Conservation (phyloP, 2,888 invertebrate genomes). For the Parelbella ahira region DNA sequence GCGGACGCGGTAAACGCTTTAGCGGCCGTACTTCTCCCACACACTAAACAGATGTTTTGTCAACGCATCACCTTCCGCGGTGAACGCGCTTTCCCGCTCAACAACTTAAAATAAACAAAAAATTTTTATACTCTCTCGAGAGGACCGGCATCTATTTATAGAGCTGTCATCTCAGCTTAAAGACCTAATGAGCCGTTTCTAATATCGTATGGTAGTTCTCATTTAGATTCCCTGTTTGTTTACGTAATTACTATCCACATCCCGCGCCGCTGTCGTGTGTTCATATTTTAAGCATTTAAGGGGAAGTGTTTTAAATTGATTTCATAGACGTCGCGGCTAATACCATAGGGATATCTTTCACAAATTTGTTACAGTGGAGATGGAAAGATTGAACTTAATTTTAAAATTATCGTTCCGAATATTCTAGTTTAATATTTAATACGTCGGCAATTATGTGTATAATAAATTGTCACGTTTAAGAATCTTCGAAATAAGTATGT, state of each 20-base stretch:
- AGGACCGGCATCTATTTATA: constrained; percentile 62
- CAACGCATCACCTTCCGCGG: constrained; percentile 40
- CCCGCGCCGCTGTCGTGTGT: constrained; percentile 26
- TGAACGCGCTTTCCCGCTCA: constrained; percentile 36
- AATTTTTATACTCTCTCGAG: constrained; percentile 49
- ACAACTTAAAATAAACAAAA: constrained; percentile 58
- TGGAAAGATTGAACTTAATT: constrained; percentile 13
- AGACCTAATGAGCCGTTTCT: constrained; percentile 76
- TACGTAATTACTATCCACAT: constrained; percentile 59
- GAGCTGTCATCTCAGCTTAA: constrained; percentile 73
- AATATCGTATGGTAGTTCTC: constrained; percentile 66
- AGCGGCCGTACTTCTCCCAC: constrained; percentile 31
- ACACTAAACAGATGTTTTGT: constrained; percentile 69
- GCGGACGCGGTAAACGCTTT: no score
- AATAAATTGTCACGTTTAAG: constrained; percentile 12
- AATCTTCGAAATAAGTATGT: constrained; percentile 4
- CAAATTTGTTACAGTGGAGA: constrained; percentile 19
- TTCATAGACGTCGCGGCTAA: constrained; percentile 27
- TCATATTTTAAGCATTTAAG: constrained; percentile 34
- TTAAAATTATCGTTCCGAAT: no score
- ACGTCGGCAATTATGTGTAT: not conserved
- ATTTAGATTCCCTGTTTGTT: constrained; percentile 62
- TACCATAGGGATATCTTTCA: constrained; percentile 18
- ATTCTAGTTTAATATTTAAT: constrained; percentile 8
- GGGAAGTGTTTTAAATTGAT: constrained; percentile 30